A percentile compares a stretch with the other conserved stretches of the same genome.
phyloP scores from a whole-genome alignment of 2,113 vertebrate genomes.

The Apus apus region DNA sequence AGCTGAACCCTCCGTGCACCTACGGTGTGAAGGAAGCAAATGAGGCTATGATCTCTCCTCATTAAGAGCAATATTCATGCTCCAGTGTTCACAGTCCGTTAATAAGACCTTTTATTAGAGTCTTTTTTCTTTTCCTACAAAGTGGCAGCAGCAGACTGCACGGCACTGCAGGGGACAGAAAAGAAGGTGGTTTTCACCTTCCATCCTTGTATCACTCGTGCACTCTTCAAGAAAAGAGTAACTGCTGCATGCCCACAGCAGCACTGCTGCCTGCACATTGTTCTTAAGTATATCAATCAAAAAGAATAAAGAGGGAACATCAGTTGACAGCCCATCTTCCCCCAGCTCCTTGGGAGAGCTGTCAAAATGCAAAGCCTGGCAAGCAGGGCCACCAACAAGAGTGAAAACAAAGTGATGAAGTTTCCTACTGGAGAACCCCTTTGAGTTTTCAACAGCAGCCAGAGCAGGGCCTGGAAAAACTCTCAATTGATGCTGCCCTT shows the following conservation, averaged over 20 bases:
- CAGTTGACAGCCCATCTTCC: background rate
- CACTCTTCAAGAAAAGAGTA: background rate
- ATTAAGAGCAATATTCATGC: constrained; percentile 27
- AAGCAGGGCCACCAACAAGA: background rate
- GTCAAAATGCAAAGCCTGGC: background rate
- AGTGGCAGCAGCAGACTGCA: background rate
- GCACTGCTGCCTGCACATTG: background rate
- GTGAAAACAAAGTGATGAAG: background rate
- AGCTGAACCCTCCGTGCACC: background rate
- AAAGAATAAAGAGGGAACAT: background rate
- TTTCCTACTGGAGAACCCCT: background rate
- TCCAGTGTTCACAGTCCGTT: constrained; percentile 2
- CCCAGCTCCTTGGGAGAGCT: background rate
- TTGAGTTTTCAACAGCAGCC: background rate
- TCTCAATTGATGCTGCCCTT: accelerated
- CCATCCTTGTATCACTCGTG: background rate
- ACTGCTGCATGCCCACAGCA: background rate
- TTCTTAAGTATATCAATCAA: background rate
- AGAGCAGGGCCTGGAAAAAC: background rate
- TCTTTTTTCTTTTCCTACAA: background rate
- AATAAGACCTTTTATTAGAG: constrained; percentile 28
- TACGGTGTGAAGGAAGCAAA: background rate
- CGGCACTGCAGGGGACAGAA: background rate
- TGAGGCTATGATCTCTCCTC: background rate
- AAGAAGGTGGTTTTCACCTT: background rate